phyloP scores from a whole-genome alignment of 1,140 invertebrate species.

The Nymphalis io region DNA sequence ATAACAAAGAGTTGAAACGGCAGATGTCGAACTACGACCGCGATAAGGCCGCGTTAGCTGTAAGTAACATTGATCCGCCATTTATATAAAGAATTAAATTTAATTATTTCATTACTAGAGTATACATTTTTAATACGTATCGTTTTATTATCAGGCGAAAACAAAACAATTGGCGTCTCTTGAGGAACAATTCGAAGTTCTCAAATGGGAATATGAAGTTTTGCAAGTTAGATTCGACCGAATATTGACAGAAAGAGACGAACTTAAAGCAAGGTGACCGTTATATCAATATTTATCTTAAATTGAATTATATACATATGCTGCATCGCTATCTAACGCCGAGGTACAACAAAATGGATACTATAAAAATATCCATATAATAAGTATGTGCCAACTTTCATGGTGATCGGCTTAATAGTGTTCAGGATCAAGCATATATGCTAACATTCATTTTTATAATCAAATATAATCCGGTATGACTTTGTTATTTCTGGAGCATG shows the following conservation, averaged over 20 bases:
- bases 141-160: slow-evolving; percentile 82
- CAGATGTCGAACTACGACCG: slow-evolving; percentile 91
- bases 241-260: slow-evolving; percentile 87
- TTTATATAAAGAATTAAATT: neutral
- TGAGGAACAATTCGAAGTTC: slow-evolving; percentile 87
- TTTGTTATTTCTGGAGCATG: too few relatives aligned
- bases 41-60: slow-evolving; percentile 83
- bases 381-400: too few relatives aligned
- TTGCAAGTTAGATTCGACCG: slow-evolving; percentile 90
- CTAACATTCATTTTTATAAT: too few relatives aligned
- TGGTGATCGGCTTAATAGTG: too few relatives aligned
- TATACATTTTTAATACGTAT: neutral
- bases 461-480: too few relatives aligned
- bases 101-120: neutral
- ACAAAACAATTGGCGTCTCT: slow-evolving; percentile 80
- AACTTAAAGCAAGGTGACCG: slow-evolving; percentile 83
- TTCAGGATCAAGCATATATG: too few relatives aligned
- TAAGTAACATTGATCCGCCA: slow-evolving; percentile 41
- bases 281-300: neutral
- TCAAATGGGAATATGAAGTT: slow-evolving; percentile 88
- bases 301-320: neutral
- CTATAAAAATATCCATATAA: too few relatives aligned
- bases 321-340: too few relatives aligned
- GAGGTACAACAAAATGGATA: too few relatives aligned
- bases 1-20: slow-evolving; percentile 85